phyloP scores from a whole-genome alignment of 2,113 vertebrate genomes.

The Chelonoidis abingdonii region DNA sequence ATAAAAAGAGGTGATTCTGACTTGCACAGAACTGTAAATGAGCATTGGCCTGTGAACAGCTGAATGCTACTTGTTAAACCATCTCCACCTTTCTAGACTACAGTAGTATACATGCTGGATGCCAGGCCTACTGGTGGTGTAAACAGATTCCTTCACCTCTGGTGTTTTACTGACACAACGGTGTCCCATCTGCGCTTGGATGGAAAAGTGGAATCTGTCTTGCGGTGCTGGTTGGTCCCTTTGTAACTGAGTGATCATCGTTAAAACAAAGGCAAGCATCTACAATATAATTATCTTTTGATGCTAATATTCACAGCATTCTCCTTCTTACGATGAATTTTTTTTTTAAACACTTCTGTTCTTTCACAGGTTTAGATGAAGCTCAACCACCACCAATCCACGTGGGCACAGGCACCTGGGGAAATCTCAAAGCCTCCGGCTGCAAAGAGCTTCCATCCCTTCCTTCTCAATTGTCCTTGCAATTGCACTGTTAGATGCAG shows the following conservation, averaged over 20 bases:
- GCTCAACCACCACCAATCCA: constrained; percentile 17
- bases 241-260: constrained; percentile 34
- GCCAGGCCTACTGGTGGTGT: constrained; percentile 50
- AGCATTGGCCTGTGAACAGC: not conserved
- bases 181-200: constrained; percentile 41
- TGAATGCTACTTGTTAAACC: not conserved
- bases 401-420: not conserved
- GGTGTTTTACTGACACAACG: not conserved
- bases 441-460: not conserved
- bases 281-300: not conserved
- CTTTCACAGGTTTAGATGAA: constrained; percentile 35
- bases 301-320: constrained; percentile 13
- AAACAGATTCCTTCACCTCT: not conserved
- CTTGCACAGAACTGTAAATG: fast-evolving
- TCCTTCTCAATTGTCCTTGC: not conserved
- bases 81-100: not conserved
- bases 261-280: constrained; percentile 28
- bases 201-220: constrained; percentile 5
- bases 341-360: not conserved
- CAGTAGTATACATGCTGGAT: not conserved
- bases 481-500: constrained; percentile 42
- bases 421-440: constrained; percentile 7
- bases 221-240: constrained; percentile 49
- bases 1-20: not conserved
- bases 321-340: not conserved